A percentile compares a stretch with the other conserved stretches of the same genome.
phyloP scores from a whole-genome alignment of 37 sponge, comb jelly and placozoan genomes.

The Aplysina aerophoba region DNA sequence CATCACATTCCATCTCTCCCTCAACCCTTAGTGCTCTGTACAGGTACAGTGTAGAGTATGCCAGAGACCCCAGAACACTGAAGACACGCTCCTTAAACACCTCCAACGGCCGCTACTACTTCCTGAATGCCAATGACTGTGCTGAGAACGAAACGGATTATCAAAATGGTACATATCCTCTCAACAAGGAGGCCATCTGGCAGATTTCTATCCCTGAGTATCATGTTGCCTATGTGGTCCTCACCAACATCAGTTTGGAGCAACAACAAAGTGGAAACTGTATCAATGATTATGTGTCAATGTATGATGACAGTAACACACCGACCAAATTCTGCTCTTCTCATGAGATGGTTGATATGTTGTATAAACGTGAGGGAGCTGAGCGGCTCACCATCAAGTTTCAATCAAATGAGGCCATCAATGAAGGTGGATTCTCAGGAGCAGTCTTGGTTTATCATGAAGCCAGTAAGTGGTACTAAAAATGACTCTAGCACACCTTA shows the following conservation, averaged over 20 bases:
- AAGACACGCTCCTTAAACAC: too few relatives aligned
- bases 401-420: slow-evolving; percentile 3
- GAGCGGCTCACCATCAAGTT: neutral
- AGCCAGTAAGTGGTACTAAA: too few relatives aligned
- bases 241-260: neutral
- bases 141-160: too few relatives aligned
- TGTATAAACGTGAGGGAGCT: neutral
- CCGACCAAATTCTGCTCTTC: slow-evolving; percentile 12
- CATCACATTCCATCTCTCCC: too few relatives aligned
- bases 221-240: neutral
- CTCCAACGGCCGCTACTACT: too few relatives aligned
- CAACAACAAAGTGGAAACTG: neutral
- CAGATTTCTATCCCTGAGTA: neutral
- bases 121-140: too few relatives aligned
- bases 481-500: too few relatives aligned
- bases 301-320: neutral
- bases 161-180: neutral
- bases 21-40: too few relatives aligned
- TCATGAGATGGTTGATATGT: neutral
- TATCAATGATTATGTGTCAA: neutral
- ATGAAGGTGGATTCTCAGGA: neutral
- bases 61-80: too few relatives aligned
- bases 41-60: too few relatives aligned
- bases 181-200: slow-evolving; percentile 18
- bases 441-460: neutral